Evolutionary conservation across 2,113 vertebrate genomes (phyloP).

Genomic region (Vidua macroura): DNA sequence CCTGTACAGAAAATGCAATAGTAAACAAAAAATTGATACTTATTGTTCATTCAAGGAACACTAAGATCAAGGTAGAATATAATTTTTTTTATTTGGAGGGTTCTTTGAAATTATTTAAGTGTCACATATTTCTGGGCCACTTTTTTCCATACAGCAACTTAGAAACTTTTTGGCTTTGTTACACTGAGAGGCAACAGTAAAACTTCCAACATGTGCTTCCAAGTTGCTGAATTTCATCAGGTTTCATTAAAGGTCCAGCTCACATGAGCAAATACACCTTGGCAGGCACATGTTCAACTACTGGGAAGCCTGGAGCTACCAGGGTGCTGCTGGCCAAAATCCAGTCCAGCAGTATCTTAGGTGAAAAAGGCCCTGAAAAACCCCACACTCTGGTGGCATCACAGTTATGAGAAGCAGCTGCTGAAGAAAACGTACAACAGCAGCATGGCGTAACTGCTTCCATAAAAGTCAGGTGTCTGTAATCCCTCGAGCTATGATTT

Average conservation of each 20-base stretch:
- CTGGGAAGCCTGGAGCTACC: not conserved
- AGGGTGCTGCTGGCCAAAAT: not conserved
- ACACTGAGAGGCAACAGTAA: not conserved
- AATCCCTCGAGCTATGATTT: not conserved
- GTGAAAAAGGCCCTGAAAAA: not conserved
- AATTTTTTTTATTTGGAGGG: not conserved
- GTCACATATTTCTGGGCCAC: not conserved
- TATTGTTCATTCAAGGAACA: not conserved
- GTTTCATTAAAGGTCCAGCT: not conserved
- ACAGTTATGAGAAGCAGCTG: not conserved
- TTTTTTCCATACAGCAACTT: not conserved
- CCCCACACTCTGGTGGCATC: accelerated
- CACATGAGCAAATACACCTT: not conserved
- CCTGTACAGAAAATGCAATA: not conserved
- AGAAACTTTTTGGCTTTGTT: not conserved
- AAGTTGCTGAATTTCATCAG: not conserved
- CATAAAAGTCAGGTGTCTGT: not conserved
- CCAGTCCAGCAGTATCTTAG: accelerated
- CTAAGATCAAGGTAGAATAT: not conserved
- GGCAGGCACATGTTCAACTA: too few relatives aligned
- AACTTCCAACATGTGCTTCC: not conserved
- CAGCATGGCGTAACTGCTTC: not conserved
- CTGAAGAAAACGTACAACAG: not conserved
- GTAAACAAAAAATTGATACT: not conserved
- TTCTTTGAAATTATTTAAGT: not conserved